Evolutionary conservation across 1,140 invertebrate genomes (phyloP), one percentile per base, ranked within the genome.

Genomic region (Helicoverpa zea): DNA sequence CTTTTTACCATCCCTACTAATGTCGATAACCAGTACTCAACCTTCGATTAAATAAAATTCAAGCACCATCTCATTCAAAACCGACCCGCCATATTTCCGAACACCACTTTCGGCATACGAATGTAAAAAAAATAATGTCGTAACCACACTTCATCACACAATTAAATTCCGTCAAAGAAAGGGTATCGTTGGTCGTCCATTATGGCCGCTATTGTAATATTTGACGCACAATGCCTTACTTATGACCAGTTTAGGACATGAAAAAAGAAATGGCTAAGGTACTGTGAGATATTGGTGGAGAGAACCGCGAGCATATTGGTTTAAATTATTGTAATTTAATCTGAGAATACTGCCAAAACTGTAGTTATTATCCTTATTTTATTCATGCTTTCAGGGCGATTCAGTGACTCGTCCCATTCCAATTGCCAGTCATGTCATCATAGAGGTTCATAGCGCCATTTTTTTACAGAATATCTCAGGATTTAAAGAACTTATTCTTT

Each of bases 121-220:
- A 76, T 70, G 51, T 72, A 82, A 91, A 90, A 88, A 89, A 87
- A 56, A 64, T 77, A 23, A 90, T 91, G 87, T 92, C 90, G 89
- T 93, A 91, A 93, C 91, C 92, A 87, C 90, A 94, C 91, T 93
- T 94, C 92, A 93, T 94, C 92, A 93, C 89, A 93, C 92, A 93
- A 92, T 94, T 93, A 94, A 94, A 94, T 88, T 88, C 89, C 83
- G 74, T 64, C 90, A 91, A 92, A 92, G 92, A 94, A 94, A 92
- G 90, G 90, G 90, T 93, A 94, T 94, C 91, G 90, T 90, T 91
- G 89, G 90, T 85, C 90, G 90, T 85, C 91, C 91, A 94, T 94
- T 92, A 94, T 92, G 88, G 83, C 59, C 79, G 84, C 91, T 93
- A 94, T 94, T 94, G 93, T 94, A 93, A 90, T 88, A 89, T 91